Evolutionary conservation across 2,113 vertebrate species (phyloP).

Genomic region (Sturnira hondurensis): DNA sequence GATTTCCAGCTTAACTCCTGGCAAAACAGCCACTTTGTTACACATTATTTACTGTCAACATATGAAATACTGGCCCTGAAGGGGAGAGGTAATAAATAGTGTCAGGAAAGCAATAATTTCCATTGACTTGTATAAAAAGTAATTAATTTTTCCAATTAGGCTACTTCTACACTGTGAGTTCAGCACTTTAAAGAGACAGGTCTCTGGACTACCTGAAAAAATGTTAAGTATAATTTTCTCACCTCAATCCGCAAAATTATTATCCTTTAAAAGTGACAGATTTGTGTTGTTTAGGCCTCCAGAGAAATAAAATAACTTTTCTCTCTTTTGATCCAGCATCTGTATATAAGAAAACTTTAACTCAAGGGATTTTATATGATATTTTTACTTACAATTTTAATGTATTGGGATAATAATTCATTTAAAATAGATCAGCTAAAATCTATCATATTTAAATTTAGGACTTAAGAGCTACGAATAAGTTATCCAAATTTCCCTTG

Average conservation of each 20-base stretch:
- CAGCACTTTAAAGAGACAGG: not conserved
- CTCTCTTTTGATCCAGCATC: conserved; percentile 33
- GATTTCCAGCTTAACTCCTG: not conserved
- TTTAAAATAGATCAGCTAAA: conserved; percentile 31
- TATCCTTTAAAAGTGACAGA: not conserved
- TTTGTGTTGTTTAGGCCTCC: conserved; percentile 14
- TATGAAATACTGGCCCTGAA: conserved; percentile 46
- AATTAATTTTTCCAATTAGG: conserved; percentile 35
- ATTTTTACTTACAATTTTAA: not conserved
- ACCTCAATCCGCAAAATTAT: not conserved
- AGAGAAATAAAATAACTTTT: not conserved
- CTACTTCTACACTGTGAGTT: not conserved
- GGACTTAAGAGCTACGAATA: not conserved
- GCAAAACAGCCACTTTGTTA: not conserved
- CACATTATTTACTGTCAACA: not conserved
- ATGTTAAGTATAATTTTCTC: not conserved
- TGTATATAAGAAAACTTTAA: conserved; percentile 22
- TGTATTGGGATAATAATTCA: not conserved
- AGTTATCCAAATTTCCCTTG: not conserved
- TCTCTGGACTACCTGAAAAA: not conserved
- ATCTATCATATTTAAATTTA: not conserved
- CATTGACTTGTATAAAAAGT: conserved; percentile 48
- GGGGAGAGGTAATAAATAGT: conserved; percentile 1
- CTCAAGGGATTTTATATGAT: not conserved
- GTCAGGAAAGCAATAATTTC: conserved; percentile 50